Base-by-base conservation (phyloP, 30 jellyfish, hydroid and myxozoan species). In the Haliclystus octoradiatus region DNA sequence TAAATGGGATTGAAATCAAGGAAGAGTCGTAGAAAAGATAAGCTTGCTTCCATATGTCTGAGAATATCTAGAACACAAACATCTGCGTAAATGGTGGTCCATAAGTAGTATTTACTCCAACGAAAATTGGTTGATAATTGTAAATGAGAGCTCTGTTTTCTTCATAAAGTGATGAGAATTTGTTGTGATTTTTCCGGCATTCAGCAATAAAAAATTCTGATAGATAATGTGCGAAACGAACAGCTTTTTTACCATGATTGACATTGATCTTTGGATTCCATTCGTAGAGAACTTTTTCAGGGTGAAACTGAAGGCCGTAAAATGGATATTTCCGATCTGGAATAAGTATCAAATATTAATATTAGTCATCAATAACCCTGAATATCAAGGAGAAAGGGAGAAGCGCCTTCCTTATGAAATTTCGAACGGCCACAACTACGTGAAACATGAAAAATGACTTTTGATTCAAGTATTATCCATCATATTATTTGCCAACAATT, bases 301-400 rank as follows among this genome's bases (percentile, higher is more conserved):
- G 93, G 33, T 80, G 93, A 80, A 80, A 80, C 70, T 80, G 93
- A 46, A 71, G 62, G 0, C 93, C 93, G 47, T 60, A 80, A 60
- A 80, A 80, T n/a, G 93, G 93, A 31, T 46, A 80, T 5, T 72
- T 65, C 52, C 33, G 52, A 15, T 76, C 93, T 80, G 70, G 2
- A 7, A 46, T 3, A 49, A 49, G 0, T 1, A 60, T 35, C 0
- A 28, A 26, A 34, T n/a, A n/a, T n/a, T n/a, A n/a, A n/a, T n/a
- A n/a, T n/a, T n/a, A n/a, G n/a, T n/a, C n/a, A n/a, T n/a, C n/a
- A n/a, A n/a, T n/a, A n/a, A n/a, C n/a, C n/a, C n/a, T n/a, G n/a
- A n/a, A n/a, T n/a, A n/a, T n/a, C n/a, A n/a, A n/a, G n/a, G n/a
- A n/a, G n/a, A n/a, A n/a, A n/a, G n/a, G n/a, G n/a, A n/a, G n/a